Base-by-base conservation (phyloP, 2,113 vertebrate genomes). In the Saiga tatarica region DNA sequence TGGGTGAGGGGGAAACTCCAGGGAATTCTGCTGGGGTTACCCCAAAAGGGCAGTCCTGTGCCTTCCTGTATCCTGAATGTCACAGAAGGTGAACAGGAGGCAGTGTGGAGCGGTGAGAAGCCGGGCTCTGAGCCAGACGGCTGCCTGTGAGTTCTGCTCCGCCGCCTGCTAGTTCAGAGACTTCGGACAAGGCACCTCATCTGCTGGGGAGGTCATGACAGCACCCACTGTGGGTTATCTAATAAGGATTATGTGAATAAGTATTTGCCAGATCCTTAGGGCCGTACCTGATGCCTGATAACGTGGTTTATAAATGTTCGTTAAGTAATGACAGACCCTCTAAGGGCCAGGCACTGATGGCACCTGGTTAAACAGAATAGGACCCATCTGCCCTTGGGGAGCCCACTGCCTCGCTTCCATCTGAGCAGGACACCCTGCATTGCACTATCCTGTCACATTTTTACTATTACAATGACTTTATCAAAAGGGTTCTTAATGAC, bases 331-430 rank as follows among this genome's bases (percentile, higher is more conserved):
- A 26, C 21, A 57, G 19, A 52, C 5, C 30, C 6, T 62, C 45
- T 25, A 45, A 15, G 36, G 39, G 28, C 19, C 36, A 67, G 45
- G 39, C 4, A 8, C 16, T 25, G 8, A 30, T 28, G 62, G 28
- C 17, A 30, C 30, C 19, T 1, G 7, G 19, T 19, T 53, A 55
- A 55, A 26, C 6, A 26, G 55, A 64, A 36, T 2, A 28, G 30
- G 67, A 39, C 67, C 79, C 11, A 2, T 11, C 21, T 1, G 55
- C 11, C 36, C 84, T 28, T 47, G 7, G 76, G 62, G 47, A 57
- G 76, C 39, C 55, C 17, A 4, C 47, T 13, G 16, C 19, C 23
- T 13, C 3, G 0, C 71, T 26, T 76, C 28, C 33, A 0, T 52
- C 39, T 47, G 55, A n/a, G 26, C 42, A 21, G 9, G 13, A 30